phyloP scores from a whole-genome alignment of 2,888 invertebrate genomes.

The Drosophila mimetica region DNA sequence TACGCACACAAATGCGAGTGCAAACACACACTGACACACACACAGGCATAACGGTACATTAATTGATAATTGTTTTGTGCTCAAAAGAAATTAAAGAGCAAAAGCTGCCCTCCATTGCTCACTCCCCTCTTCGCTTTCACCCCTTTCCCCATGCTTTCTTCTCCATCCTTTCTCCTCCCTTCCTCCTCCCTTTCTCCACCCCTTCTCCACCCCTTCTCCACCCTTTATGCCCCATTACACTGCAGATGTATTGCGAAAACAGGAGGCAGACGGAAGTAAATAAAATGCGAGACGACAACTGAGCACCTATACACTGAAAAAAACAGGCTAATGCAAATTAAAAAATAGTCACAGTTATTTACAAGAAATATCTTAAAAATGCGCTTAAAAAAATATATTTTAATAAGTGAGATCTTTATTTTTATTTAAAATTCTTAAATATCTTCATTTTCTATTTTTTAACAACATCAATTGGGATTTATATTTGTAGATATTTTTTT shows the following conservation, averaged over 20 bases:
- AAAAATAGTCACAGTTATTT: no score
- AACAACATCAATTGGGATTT: no score
- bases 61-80: slow-evolving; percentile 79
- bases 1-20: slow-evolving; percentile 8
- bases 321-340: not conserved
- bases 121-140: not conserved
- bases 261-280: slow-evolving; percentile 16
- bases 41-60: slow-evolving; percentile 67
- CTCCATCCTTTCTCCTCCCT: no score
- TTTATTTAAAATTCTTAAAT: not conserved
- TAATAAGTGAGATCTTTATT: not conserved
- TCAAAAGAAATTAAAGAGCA: slow-evolving; percentile 75
- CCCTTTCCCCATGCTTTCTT: not conserved
- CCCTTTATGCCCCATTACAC: slow-evolving; percentile 60
- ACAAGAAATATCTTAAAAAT: no score
- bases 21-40: slow-evolving; percentile 9
- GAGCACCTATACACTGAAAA: slow-evolving; percentile 1
- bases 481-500: no score
- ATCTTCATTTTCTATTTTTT: not conserved
- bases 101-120: slow-evolving; percentile 10
- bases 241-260: slow-evolving; percentile 34
- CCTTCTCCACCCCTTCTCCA: no score
- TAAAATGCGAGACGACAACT: slow-evolving; percentile 6
- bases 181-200: not conserved
- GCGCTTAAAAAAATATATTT: no score